Base-by-base conservation (phyloP, 64 coral and sea anemone species). In the Pachyseris speciosa region DNA sequence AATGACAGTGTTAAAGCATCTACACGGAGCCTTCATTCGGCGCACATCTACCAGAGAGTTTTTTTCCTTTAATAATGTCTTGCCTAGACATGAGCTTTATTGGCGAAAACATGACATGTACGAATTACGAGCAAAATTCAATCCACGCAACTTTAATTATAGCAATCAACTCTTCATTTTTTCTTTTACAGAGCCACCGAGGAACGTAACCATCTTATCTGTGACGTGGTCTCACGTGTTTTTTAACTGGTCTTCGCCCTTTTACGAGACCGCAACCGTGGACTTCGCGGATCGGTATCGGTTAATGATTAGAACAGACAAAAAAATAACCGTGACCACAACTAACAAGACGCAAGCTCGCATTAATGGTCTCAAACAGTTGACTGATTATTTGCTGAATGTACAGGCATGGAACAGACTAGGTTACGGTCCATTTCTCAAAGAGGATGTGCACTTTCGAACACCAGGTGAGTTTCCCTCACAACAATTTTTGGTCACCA, bases 381-480 rank as follows among this genome's bases (percentile, higher is more conserved):
- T 29, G 48, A 93, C 84, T 4, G 25, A 71, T 1, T 93, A 93
- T 68, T 37, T 44, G 1, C 15, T 93, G 5, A 76, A 78, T 22
- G 28, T 78, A 0, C 52, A 75, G 51, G 53, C 90, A 2, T 39
- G 74, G 17, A 87, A 87, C 47, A 63, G 47, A 24, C 47, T 60
- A 3, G 72, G 91, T 53, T 39, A 42, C n/a, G 91, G 91, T 33
- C 91, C 91, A 3, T 25, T 24, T 67, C n/a, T 87, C 8, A 30
- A 40, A 9, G n/a, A 5, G 19, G 74, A 80, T 59, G 42, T 87
- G 9, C 37, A 20, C 33, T 87, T 93, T 9, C 87, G 72, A 38
- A 93, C 84, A 16, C 80, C 70, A 40, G 81, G 90, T 92, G 85
- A 12, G 67, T 70, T n/a, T n/a, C n/a, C n/a, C n/a, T n/a, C n/a